Percentiles rank a stretch among this genome's conserved stretches.
Conservation (phyloP, 2,797 vertebrate genomes). For the Champsocephalus esox region DNA sequence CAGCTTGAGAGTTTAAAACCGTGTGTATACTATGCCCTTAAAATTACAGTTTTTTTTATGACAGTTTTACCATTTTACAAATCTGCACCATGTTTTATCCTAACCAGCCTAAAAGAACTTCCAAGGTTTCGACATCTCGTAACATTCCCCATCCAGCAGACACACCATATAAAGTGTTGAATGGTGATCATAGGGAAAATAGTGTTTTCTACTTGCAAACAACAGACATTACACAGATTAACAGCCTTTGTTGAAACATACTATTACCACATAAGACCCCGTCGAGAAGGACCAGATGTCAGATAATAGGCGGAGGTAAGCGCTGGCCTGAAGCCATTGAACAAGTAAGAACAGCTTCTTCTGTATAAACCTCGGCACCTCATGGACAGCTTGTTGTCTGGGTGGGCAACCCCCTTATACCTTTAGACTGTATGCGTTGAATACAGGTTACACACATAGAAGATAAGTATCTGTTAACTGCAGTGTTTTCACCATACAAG, state of each 20-base stretch:
- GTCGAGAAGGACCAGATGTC: slow-evolving; percentile 80
- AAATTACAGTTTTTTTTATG: slow-evolving; percentile 38
- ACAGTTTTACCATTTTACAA: slow-evolving; percentile 43
- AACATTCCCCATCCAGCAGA: not conserved
- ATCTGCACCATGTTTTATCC: slow-evolving; percentile 17
- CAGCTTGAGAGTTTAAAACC: not conserved
- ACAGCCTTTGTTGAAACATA: slow-evolving; percentile 78
- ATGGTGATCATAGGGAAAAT: slow-evolving; percentile 65
- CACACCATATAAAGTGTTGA: slow-evolving; percentile 29
- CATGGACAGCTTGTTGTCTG: slow-evolving; percentile 63
- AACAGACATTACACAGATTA: slow-evolving; percentile 79
- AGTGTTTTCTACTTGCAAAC: slow-evolving; percentile 66
- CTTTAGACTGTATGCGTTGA: slow-evolving; percentile 13
- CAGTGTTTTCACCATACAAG: not conserved
- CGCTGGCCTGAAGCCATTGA: slow-evolving; percentile 74
- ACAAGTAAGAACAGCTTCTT: slow-evolving; percentile 79
- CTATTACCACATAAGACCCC: slow-evolving; percentile 76
- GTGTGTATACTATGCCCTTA: slow-evolving; percentile 19
- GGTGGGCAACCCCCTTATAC: slow-evolving; percentile 41
- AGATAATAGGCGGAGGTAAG: slow-evolving; percentile 79
- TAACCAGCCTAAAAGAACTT: slow-evolving; percentile 16
- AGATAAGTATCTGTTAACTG: not conserved
- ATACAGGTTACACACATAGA: slow-evolving; percentile 13
- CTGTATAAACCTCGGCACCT: slow-evolving; percentile 66
- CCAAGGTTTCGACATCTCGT: slow-evolving; percentile 11